Base-by-base conservation (phyloP, 2,888 invertebrate genomes). In the Cephus sareptanus region DNA sequence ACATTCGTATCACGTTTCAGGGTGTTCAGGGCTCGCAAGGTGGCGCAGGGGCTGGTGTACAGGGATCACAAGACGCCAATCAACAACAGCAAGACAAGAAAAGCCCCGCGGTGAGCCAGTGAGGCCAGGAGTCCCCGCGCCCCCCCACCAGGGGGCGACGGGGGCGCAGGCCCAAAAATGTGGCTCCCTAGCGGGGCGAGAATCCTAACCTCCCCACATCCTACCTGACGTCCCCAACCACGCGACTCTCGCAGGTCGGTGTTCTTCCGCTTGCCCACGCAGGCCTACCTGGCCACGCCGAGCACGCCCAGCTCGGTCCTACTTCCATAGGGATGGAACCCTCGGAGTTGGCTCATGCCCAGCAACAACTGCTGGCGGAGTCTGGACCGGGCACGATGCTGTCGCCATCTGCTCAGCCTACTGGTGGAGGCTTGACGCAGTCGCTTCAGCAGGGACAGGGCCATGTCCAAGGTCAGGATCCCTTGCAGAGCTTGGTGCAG, bases 61-160 rank as follows among this genome's bases (percentile, higher is more conserved):
- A 92, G 86, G 93, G 93, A 83, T 84, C 90, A 79, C 90, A 93
- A 90, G 91, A 93, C 92, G 85, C 94, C 93, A 90, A 93, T 93
- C 90, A 95, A 93, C 95, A 95, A 92, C 96, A 96, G 93, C 94
- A 95, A 89, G 96, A 96, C 92, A 96, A 96, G 92, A 96, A 96
- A 93, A 96, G 96, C 92, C 96, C 96, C 89, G 95, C 95, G 88
- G 95, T 96, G 92, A 95, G 95, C 93, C 95, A 95, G 94, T 95
- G 94, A 94, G 94, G 93, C 91, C 91, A 91, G 91, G 91, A 91
- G 91, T 91, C 91, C 91, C 91, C 91, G 91, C 91, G 91, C 90
- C 91, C 91, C 89, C 91, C 91, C 86, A 91, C 91, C 89, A 89
- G 91, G 90, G 91, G 91, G 91, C 91, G 91, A 88, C 91, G 91